Percentiles rank a stretch among this genome's conserved stretches.
These are phyloP conservation scores for Mycetomoellerius zeteki DNA, from an alignment of 1,140 invertebrate species.

Conservation along the genomic window DNA sequence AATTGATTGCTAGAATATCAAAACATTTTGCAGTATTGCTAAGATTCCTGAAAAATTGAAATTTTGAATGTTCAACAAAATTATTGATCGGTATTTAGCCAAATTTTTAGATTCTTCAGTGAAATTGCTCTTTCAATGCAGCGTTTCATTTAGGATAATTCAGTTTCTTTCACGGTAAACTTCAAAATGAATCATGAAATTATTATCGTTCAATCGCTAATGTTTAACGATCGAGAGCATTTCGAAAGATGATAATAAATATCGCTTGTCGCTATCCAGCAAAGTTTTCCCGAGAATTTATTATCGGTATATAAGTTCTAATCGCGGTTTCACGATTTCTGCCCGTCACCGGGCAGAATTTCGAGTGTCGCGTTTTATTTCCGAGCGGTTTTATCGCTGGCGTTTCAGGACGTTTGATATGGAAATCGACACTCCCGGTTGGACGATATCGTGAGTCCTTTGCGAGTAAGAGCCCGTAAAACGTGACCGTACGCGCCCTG, in stretches of 20 bases:
- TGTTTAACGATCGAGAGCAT: neutral
- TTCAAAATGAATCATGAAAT: constrained; percentile 3
- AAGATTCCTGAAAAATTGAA: too few species aligned
- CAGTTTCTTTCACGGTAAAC: neutral
- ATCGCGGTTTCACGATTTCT: neutral
- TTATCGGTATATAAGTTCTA: constrained; percentile 18
- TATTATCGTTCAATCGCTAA: constrained; percentile 20
- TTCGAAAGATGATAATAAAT: constrained; percentile 18
- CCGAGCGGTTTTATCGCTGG: constrained; percentile 55
- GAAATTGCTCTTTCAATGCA: neutral
- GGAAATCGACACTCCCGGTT: constrained; percentile 50
- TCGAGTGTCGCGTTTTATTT: constrained; percentile 46
- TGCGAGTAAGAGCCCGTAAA: constrained; percentile 57
- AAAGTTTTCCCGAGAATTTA: neutral
- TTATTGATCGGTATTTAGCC: too few species aligned
- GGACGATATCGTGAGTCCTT: constrained; percentile 44
- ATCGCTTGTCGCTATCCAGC: neutral
- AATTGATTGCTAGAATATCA: too few species aligned
- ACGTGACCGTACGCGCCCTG: constrained; percentile 47
- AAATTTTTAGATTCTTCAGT: too few species aligned
- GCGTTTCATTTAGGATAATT: constrained; percentile 11
- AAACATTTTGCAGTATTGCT: too few species aligned
- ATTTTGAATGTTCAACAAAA: too few species aligned
- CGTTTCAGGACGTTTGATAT: constrained; percentile 61
- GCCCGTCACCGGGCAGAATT: neutral